Base-by-base conservation (phyloP, 2,888 invertebrate genomes). In the Chirona hameri region DNA sequence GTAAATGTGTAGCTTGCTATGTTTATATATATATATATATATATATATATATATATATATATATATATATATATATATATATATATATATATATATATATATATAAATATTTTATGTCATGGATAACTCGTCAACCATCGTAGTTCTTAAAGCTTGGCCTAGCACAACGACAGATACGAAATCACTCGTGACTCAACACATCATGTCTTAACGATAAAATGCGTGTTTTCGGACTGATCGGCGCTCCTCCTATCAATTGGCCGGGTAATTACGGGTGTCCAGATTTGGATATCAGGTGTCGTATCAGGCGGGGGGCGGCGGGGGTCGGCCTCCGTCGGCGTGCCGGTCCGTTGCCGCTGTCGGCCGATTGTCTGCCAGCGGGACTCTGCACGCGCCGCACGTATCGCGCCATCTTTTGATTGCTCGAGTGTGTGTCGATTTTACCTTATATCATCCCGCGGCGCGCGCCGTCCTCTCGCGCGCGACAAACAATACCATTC, bases 341-440 rank as follows among this genome's bases (percentile, higher is more conserved):
- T 5, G 7, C 31, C 31, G 72, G 31, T 18, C 7, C 57, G 3
- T 18, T 12, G 31, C 39, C 24, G 21, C 12, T 3, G 15, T 10
- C 12, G 7, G 21, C 10, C 46, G 24, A 2, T 46, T 24, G 72
- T 24, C 39, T 5, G 76, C 31, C 72, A 31, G 31, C 72, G 24
- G 24, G 46, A 21, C 0, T 0, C n/a, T 24, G 39, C 76, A 76
- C 76, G 76, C 46, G 39, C 76, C 76, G 76, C 24, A 39, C 14
- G 5, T 76, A 76, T 76, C 76, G 24, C 76, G 46, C 76, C 76
- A 76, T 76, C 76, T 76, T 72, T 46, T 46, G 76, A 76, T 76
- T 76, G 24, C 76, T 24, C 4, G 76, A 24, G 39, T 76, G 76
- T 39, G 76, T 46, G 76, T 76, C 76, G 46, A 76, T 76, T 76